These are phyloP conservation scores for Drosophila repleta DNA, from an alignment of 1,140 invertebrate species.

Conservation along the genomic window DNA sequence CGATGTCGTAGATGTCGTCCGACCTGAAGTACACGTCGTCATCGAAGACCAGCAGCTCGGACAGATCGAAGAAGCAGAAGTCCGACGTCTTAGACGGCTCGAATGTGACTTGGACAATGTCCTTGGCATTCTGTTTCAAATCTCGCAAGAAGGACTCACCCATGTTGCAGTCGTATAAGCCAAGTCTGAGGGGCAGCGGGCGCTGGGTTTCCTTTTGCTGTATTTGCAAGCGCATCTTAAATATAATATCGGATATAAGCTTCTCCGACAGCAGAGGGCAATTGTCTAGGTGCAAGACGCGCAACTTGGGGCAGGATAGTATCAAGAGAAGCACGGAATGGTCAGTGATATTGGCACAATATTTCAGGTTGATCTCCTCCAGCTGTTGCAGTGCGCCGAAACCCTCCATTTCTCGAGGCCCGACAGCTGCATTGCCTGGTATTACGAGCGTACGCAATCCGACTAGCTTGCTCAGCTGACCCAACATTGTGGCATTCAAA, in stretches of 20 bases:
- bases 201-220: slow-evolving; percentile 22
- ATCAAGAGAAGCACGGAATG: slow-evolving; percentile 33
- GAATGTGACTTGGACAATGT: slow-evolving; percentile 33
- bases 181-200: slow-evolving; percentile 39
- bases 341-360: neutral
- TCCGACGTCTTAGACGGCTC: neutral
- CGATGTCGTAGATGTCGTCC: neutral
- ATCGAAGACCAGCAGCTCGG: neutral
- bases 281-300: slow-evolving; percentile 9
- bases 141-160: no score
- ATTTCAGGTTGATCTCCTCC: slow-evolving; percentile 31
- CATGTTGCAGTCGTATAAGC: neutral
- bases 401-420: neutral
- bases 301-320: slow-evolving; percentile 35
- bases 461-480: slow-evolving; percentile 18
- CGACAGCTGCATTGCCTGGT: neutral
- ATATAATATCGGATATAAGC: slow-evolving; percentile 22
- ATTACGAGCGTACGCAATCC: slow-evolving; percentile 23
- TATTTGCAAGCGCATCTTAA: slow-evolving; percentile 19
- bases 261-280: slow-evolving; percentile 2
- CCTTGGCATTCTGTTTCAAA: neutral
- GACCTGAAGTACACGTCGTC: neutral
- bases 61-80: neutral
- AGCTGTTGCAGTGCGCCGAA: slow-evolving; percentile 18
- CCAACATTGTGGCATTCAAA: neutral